Percentiles rank a stretch among this genome's conserved stretches.
Evolutionary conservation across 1,140 invertebrate species (phyloP).

Genomic region (Ceratitis capitata): DNA sequence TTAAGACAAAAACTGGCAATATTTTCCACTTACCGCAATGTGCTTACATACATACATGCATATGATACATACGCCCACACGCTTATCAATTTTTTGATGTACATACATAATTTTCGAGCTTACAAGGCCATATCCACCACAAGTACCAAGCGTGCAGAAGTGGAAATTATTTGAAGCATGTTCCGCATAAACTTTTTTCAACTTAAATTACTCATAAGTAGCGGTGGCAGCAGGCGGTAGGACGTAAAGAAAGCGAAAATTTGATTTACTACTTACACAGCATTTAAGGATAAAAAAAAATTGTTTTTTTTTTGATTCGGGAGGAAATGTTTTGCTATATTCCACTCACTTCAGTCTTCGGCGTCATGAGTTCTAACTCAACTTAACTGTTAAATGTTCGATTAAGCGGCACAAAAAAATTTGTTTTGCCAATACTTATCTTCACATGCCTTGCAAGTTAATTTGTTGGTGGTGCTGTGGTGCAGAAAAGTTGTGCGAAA

Average conservation of each 20-base stretch:
- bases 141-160: too few relatives aligned
- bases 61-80: neutral
- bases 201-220: conserved; percentile 12
- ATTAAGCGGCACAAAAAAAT: neutral
- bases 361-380: neutral
- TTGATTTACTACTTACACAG: conserved; percentile 25
- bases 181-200: neutral
- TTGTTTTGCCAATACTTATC: neutral
- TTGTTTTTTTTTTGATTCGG: too few relatives aligned
- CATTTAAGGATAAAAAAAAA: neutral
- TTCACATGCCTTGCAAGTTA: neutral
- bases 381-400: conserved; percentile 22
- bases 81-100: too few relatives aligned
- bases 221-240: neutral
- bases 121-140: neutral
- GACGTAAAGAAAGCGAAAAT: neutral
- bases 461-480: neutral
- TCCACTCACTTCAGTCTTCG: too few relatives aligned
- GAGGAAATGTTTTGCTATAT: neutral
- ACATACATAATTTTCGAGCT: too few relatives aligned
- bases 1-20: conserved; percentile 28
- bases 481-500: conserved; percentile 12
- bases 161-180: neutral
- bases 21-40: neutral
- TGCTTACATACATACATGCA: neutral